Evolutionary conservation across 1,140 invertebrate genomes (phyloP).

Genomic region (Nixonia krombeini): DNA sequence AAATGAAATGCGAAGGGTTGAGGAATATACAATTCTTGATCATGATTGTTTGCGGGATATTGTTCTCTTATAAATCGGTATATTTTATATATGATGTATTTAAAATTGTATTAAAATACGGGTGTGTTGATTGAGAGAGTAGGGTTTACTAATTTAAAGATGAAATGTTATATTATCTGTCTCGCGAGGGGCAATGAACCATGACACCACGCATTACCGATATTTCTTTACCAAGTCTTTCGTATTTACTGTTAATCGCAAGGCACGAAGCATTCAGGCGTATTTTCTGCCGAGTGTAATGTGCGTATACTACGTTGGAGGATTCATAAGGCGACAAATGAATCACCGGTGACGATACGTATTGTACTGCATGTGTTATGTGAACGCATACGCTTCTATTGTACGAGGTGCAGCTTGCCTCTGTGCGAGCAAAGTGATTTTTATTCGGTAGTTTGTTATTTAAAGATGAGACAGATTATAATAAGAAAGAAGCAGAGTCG

Average conservation of each 20-base stretch:
- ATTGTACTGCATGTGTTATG: slow-evolving; percentile 20
- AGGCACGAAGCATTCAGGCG: neutral
- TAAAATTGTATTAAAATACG: too few species aligned
- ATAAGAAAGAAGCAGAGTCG: slow-evolving; percentile 1
- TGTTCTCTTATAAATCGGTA: neutral
- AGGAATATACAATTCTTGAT: neutral
- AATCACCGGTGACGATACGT: neutral
- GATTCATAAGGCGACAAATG: neutral
- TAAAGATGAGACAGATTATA: slow-evolving; percentile 5
- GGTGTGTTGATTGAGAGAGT: too few species aligned
- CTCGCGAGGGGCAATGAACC: neutral
- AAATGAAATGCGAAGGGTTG: too few species aligned
- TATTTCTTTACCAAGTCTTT: neutral
- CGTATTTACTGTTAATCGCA: too few species aligned
- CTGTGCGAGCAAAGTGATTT: slow-evolving; percentile 29
- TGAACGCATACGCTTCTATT: slow-evolving; percentile 54
- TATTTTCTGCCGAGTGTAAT: slow-evolving; percentile 16
- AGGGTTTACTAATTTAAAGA: too few species aligned
- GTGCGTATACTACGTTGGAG: neutral
- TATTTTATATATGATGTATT: slow-evolving; percentile 2
- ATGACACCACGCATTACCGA: neutral
- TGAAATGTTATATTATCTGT: neutral
- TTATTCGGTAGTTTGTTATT: slow-evolving; percentile 22
- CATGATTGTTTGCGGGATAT: neutral
- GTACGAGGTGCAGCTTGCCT: slow-evolving; percentile 43